Conservation (phyloP, 2,888 invertebrate genomes). For the Folsomia manolachei region DNA sequence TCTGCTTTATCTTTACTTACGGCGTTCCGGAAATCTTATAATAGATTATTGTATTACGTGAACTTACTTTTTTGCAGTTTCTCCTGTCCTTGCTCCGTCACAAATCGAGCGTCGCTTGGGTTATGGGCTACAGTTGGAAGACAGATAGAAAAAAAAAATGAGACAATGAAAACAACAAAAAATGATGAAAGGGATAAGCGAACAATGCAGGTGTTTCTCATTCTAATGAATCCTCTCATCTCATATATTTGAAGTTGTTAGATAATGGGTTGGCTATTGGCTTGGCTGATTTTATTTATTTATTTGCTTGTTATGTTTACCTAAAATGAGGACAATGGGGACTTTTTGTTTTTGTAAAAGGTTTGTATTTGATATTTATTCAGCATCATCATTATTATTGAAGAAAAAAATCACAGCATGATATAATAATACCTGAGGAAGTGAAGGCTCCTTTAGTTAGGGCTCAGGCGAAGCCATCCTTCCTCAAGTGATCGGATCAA, state of each 20-base stretch:
- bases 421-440: conserved; percentile 16
- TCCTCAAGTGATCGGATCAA: conserved; percentile 27
- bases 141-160: not conserved
- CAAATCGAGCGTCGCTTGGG: too few species aligned
- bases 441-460: conserved; percentile 16
- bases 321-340: not conserved
- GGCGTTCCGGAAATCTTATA: too few species aligned
- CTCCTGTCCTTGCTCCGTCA: too few species aligned
- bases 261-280: too few species aligned
- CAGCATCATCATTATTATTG: not conserved
- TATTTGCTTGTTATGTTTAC: not conserved
- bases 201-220: not conserved
- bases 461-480: conserved; percentile 26
- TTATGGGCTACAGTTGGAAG: too few species aligned
- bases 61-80: too few species aligned
- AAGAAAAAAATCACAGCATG: conserved; percentile 16
- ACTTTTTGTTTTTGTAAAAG: conserved; percentile 3
- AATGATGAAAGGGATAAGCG: not conserved
- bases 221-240: too few species aligned
- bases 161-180: too few species aligned
- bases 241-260: too few species aligned
- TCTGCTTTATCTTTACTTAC: too few species aligned
- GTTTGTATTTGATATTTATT: conserved; percentile 8
- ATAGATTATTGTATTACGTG: too few species aligned
- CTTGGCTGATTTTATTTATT: not conserved